These are phyloP conservation scores for roundworm (Caenorhabditis elegans) DNA, from an alignment of 1,140 invertebrate genomes.

Conservation along the genomic window DNA sequence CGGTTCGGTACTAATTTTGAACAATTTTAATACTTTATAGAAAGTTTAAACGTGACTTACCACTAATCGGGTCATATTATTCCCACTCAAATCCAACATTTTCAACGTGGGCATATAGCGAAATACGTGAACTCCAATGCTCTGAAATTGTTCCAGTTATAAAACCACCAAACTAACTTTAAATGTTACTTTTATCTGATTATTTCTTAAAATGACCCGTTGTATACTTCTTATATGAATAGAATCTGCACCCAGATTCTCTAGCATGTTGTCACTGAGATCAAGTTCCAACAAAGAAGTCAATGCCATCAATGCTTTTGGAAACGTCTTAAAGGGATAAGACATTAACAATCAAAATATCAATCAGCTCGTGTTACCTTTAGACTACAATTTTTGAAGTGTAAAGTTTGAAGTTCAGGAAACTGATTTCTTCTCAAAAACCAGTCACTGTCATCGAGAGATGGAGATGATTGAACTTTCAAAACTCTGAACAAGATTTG, in stretches of 20 bases:
- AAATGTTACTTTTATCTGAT: neutral
- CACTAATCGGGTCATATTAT: conserved; percentile 1
- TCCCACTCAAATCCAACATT: neutral
- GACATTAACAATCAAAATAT: neutral
- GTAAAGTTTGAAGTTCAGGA: conserved; percentile 19
- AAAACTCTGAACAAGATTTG: neutral
- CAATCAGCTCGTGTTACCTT: neutral
- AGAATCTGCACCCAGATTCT: neutral
- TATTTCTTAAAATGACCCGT: neutral
- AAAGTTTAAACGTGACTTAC: no score
- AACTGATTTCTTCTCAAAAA: conserved; percentile 8
- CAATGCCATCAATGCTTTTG: neutral
- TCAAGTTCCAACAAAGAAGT: neutral
- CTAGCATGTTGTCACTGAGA: neutral
- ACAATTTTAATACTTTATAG: no score
- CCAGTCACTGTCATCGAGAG: neutral
- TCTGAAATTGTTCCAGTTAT: neutral
- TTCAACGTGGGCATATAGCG: conserved; percentile 10
- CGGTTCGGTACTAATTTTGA: no score
- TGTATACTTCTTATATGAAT: neutral
- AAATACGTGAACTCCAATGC: neutral
- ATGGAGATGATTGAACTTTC: neutral
- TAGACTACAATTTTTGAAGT: neutral
- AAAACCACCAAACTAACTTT: neutral
- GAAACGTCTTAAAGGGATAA: neutral